Conservation (phyloP, 1,140 invertebrate genomes). For the Drosophila orosa region DNA sequence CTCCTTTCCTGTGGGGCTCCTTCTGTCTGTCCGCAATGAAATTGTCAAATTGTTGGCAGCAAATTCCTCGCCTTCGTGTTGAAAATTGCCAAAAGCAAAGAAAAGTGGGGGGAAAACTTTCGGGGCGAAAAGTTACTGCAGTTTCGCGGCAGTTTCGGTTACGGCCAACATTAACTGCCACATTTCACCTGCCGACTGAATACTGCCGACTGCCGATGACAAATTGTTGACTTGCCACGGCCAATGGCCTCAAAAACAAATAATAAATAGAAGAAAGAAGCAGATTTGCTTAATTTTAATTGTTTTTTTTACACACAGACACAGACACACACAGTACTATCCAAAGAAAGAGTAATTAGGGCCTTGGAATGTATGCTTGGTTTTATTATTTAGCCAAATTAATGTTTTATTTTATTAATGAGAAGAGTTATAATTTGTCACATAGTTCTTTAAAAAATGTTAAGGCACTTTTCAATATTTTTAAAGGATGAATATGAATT, state of each 20-base stretch:
- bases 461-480: background rate
- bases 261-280: background rate
- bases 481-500: no score
- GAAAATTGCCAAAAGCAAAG: constrained; percentile 59
- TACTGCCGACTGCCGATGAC: constrained; percentile 31
- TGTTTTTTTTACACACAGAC: background rate
- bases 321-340: background rate
- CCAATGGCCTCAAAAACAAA: constrained; percentile 32
- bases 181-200: constrained; percentile 9
- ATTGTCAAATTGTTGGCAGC: constrained; percentile 68
- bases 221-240: constrained; percentile 67
- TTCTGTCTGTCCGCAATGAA: constrained; percentile 45
- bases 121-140: constrained; percentile 61
- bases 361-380: background rate
- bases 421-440: background rate
- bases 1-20: background rate
- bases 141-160: constrained; percentile 30
- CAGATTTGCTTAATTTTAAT: background rate
- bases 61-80: constrained; percentile 67
- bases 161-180: constrained; percentile 26
- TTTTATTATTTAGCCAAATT: background rate
- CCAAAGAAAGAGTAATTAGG: background rate
- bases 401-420: background rate
- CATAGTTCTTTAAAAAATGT: background rate
- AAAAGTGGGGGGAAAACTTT: constrained; percentile 40